phyloP scores from a whole-genome alignment of 1,140 invertebrate species.

The Heterodera carotae region DNA sequence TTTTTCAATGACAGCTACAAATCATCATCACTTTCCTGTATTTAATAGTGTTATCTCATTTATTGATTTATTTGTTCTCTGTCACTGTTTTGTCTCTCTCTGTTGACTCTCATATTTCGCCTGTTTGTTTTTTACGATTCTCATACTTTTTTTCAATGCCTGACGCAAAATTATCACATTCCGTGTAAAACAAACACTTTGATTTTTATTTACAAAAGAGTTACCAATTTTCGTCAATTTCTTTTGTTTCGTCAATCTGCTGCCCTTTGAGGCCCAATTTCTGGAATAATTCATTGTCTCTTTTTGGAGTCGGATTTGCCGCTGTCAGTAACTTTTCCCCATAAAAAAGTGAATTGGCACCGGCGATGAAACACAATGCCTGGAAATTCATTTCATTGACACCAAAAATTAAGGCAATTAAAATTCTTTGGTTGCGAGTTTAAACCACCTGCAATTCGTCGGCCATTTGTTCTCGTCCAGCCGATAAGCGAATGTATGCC shows the following conservation, averaged over 20 bases:
- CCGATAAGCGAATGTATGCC: conserved; percentile 24
- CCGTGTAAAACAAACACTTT: no score
- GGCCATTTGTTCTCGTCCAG: conserved; percentile 28
- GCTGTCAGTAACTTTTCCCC: conserved; percentile 29
- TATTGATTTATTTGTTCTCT: no score
- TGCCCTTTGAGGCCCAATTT: conserved; percentile 14
- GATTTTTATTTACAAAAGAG: no score
- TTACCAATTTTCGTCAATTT: neutral
- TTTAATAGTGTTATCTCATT: no score
- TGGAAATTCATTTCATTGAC: neutral
- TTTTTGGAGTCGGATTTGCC: conserved; percentile 15
- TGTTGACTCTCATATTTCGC: no score
- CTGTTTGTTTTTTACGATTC: no score
- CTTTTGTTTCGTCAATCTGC: conserved; percentile 23
- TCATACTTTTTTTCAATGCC: no score
- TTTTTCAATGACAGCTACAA: no score
- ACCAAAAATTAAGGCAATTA: neutral
- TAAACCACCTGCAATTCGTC: conserved; percentile 22
- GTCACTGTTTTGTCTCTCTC: no score
- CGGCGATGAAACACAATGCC: conserved; percentile 25
- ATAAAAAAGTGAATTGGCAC: conserved; percentile 29
- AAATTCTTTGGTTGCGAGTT: neutral
- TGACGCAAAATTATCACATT: no score
- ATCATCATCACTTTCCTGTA: no score
- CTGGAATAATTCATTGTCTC: conserved; percentile 17